Evolutionary conservation across 2,113 vertebrate genomes (phyloP).

Genomic region (Salvator merianae): DNA sequence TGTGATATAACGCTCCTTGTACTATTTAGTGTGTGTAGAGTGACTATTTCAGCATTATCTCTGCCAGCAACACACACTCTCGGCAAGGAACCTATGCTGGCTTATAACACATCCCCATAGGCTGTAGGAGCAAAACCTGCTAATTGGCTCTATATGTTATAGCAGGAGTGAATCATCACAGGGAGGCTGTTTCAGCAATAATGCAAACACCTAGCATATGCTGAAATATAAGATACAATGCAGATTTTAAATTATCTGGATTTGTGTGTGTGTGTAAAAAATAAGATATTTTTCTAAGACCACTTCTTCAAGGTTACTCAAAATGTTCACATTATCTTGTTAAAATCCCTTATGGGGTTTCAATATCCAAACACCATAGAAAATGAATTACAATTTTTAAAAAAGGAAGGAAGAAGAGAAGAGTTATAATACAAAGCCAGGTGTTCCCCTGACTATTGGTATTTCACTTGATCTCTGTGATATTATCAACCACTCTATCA

Average conservation of each 20-base stretch:
- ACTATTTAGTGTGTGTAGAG: background rate
- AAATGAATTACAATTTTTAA: slow-evolving; percentile 45
- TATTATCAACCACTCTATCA: slow-evolving; percentile 42
- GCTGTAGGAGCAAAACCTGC: background rate
- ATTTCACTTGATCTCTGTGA: slow-evolving; percentile 61
- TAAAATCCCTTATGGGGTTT: slow-evolving; percentile 50
- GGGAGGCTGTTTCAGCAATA: slow-evolving; percentile 34
- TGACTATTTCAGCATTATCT: background rate
- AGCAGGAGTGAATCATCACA: slow-evolving; percentile 26
- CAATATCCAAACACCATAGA: slow-evolving; percentile 53
- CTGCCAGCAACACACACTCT: background rate
- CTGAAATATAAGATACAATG: slow-evolving; percentile 43
- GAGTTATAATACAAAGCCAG: slow-evolving; percentile 67
- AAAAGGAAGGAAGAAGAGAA: slow-evolving; percentile 55
- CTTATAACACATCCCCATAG: background rate
- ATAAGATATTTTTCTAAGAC: slow-evolving; percentile 40
- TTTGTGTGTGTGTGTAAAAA: slow-evolving; percentile 23
- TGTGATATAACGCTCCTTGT: background rate
- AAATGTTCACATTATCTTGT: slow-evolving; percentile 28
- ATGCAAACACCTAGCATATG: background rate
- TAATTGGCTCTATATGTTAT: background rate
- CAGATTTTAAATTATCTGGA: slow-evolving; percentile 29
- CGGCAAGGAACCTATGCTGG: background rate
- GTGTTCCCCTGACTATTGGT: slow-evolving; percentile 69
- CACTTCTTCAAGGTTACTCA: slow-evolving; percentile 41